Evolutionary conservation across 2,888 invertebrate species (phyloP).

Genomic region (Drepanosiphum platanoidis): DNA sequence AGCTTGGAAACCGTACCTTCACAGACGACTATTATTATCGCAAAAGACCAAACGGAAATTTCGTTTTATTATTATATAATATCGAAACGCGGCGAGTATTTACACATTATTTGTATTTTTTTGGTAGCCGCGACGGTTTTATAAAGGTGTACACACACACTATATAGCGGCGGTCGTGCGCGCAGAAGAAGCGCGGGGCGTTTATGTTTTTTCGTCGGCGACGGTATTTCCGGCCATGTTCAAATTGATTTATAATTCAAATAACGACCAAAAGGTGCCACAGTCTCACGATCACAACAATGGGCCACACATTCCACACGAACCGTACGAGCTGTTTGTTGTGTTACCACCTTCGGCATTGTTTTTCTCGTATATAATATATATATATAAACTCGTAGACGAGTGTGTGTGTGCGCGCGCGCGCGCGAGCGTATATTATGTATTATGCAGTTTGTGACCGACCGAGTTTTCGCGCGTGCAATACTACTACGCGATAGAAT

Average conservation of each 20-base stretch:
- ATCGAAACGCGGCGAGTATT: not conserved
- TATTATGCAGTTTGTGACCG: not conserved
- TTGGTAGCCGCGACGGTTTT: no score
- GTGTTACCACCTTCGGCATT: conserved; percentile 49
- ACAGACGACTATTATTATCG: no score
- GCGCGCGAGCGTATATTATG: not conserved
- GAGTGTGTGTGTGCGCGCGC: not conserved
- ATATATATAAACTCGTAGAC: not conserved
- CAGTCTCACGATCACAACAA: conserved; percentile 61
- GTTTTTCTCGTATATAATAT: conserved; percentile 7
- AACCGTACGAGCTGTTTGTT: conserved; percentile 32
- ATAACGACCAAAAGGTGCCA: conserved; percentile 61
- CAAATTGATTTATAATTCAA: conserved; percentile 62
- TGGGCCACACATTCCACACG: conserved; percentile 60
- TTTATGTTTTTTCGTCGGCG: conserved; percentile 49
- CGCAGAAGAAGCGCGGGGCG: conserved; percentile 38
- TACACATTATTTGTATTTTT: not conserved
- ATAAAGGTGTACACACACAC: not conserved
- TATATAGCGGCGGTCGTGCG: not conserved
- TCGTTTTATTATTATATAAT: no score
- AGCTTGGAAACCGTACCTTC: no score
- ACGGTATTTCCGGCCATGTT: conserved; percentile 59
- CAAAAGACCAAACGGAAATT: no score
- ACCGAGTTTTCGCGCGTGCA: conserved; percentile 22
- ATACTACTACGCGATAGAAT: not conserved